Percentiles rank a stretch among this genome's conserved stretches.
phyloP scores from a whole-genome alignment of 2,797 vertebrate species.

The Lycodopsis pacificus region DNA sequence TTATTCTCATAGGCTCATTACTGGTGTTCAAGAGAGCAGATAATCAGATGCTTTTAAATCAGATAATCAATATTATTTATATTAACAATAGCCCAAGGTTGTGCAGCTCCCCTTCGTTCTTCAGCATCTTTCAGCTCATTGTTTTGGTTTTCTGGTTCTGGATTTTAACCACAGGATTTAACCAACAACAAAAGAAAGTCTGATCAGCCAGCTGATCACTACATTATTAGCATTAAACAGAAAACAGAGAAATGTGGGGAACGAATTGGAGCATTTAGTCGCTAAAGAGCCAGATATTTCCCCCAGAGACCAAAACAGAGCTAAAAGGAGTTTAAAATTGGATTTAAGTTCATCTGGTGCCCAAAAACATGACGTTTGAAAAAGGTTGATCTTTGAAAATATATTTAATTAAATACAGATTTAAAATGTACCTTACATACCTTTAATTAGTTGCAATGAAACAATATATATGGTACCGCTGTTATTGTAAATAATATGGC shows the following conservation, averaged over 20 bases:
- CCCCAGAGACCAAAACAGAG: neutral
- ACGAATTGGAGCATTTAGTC: neutral
- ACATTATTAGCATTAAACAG: neutral
- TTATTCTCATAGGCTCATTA: neutral
- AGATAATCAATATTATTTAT: neutral
- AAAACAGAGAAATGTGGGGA: neutral
- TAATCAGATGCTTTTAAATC: neutral
- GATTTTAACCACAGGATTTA: neutral
- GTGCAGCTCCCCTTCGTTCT: neutral
- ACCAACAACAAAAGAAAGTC: neutral
- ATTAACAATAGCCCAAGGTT: neutral
- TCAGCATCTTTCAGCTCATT: neutral
- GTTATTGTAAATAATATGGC: neutral
- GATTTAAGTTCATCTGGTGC: neutral
- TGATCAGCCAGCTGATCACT: neutral
- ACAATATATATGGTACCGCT: too few relatives aligned
- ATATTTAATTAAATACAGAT: too few relatives aligned
- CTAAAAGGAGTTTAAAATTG: neutral
- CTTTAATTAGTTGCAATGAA: too few relatives aligned
- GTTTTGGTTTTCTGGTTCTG: neutral
- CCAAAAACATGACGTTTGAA: neutral
- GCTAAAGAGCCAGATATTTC: neutral
- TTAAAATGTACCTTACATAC: too few relatives aligned
- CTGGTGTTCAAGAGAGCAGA: neutral
- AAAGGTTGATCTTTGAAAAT: too few relatives aligned